Percentiles rank a stretch among this genome's conserved stretches.
These are phyloP conservation scores for Mimumesa dahlbomi DNA, from an alignment of 2,888 invertebrate genomes.

Conservation along the genomic window DNA sequence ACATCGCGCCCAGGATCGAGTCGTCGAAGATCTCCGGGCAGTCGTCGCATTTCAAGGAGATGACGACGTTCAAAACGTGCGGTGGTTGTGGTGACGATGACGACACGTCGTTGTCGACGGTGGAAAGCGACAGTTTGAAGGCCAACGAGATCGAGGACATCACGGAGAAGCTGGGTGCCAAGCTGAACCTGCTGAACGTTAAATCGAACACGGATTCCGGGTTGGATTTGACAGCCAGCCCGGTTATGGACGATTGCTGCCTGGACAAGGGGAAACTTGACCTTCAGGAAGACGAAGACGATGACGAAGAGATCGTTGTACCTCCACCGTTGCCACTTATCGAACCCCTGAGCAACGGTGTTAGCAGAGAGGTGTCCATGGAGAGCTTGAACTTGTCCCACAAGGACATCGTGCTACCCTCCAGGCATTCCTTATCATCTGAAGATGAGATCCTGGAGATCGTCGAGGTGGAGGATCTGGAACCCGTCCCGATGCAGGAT, in stretches of 20 bases:
- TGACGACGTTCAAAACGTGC: slow-evolving; percentile 85
- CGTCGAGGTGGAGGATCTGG: slow-evolving; percentile 90
- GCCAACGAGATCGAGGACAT: slow-evolving; percentile 77
- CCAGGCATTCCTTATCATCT: slow-evolving; percentile 83
- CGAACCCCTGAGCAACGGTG: slow-evolving; percentile 85
- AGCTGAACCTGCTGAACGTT: slow-evolving; percentile 74
- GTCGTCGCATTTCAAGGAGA: slow-evolving; percentile 81
- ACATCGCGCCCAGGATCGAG: slow-evolving; percentile 81
- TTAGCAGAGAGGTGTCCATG: slow-evolving; percentile 90
- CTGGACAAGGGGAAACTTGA: slow-evolving; percentile 72
- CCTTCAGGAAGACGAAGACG: slow-evolving; percentile 78
- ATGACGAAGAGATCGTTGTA: slow-evolving; percentile 89
- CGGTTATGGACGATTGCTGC: slow-evolving; percentile 74
- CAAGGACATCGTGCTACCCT: slow-evolving; percentile 85
- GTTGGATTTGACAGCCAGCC: slow-evolving; percentile 75
- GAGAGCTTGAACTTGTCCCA: slow-evolving; percentile 90
- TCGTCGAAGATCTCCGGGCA: slow-evolving; percentile 78
- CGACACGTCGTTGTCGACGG: slow-evolving; percentile 78
- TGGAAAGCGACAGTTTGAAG: slow-evolving; percentile 75
- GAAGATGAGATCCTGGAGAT: slow-evolving; percentile 90
- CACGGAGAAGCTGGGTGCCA: slow-evolving; percentile 76
- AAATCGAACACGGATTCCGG: slow-evolving; percentile 77
- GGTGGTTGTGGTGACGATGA: slow-evolving; percentile 78
- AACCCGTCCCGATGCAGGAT: slow-evolving; percentile 93
- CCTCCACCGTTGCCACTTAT: slow-evolving; percentile 91